phyloP scores from a whole-genome alignment of 92 coral and sea anemone species.

The Bergia puertoricense region DNA sequence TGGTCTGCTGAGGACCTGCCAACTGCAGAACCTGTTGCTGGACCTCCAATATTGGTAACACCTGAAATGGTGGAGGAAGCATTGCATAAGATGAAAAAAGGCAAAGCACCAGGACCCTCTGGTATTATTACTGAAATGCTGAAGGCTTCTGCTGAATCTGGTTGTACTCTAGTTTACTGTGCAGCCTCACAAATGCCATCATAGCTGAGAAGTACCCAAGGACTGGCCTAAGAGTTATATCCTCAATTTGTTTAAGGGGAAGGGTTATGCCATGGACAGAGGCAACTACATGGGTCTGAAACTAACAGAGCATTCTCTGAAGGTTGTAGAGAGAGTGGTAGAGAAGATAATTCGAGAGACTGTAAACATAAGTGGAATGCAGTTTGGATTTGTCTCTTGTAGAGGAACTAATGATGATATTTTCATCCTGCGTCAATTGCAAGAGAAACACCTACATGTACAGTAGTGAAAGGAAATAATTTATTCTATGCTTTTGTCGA shows the following conservation, averaged over 20 bases:
- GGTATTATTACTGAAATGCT: slow-evolving; percentile 47
- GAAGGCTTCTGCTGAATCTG: no score
- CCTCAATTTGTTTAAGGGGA: slow-evolving; percentile 36
- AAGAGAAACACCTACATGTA: no score
- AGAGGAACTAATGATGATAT: slow-evolving; percentile 12
- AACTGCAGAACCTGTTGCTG: slow-evolving; percentile 33
- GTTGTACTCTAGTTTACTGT: no score
- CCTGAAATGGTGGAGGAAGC: slow-evolving; percentile 42
- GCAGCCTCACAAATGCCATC: slow-evolving; percentile 23
- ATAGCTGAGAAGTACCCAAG: slow-evolving; percentile 25
- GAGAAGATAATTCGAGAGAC: slow-evolving; percentile 20
- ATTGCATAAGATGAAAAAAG: slow-evolving; percentile 10
- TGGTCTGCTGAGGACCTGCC: slow-evolving; percentile 39
- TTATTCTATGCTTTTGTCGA: slow-evolving; percentile 25
- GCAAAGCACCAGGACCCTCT: slow-evolving; percentile 49
- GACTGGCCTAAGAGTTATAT: slow-evolving; percentile 36
- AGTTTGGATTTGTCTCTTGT: slow-evolving; percentile 40
- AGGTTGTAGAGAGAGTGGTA: slow-evolving; percentile 28
- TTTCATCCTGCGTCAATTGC: slow-evolving; percentile 5
- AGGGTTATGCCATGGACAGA: slow-evolving; percentile 44
- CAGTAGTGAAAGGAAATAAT: no score
- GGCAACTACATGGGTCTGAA: slow-evolving; percentile 46
- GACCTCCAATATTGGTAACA: slow-evolving; percentile 43
- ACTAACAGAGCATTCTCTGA: slow-evolving; percentile 29
- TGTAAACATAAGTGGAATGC: slow-evolving; percentile 38